Base-by-base conservation (phyloP, 2,113 vertebrate species). In the Tyto alba region DNA sequence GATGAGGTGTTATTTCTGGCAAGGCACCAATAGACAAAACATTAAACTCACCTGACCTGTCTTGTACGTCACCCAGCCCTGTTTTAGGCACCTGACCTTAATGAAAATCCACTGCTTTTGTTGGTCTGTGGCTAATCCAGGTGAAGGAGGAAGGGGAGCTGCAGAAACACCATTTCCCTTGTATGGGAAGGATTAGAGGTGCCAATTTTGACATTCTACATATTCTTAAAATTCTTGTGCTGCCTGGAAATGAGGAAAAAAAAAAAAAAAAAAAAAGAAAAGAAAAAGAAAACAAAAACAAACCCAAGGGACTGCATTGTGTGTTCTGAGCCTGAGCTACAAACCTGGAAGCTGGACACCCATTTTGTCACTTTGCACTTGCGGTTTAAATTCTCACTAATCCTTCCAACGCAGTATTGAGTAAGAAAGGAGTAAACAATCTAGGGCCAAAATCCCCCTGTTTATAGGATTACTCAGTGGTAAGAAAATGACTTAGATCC, bases 141-240 rank as follows among this genome's bases (percentile, higher is more conserved):
- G 40, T 36, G 78, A 78, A 84, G 45, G 32, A 90, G 73, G 62
- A 96, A 82, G 68, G 9, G 48, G 56, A 67, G 62, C 89, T 92
- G 73, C 84, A 93, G 89, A 91, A 96, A 89, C 45, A 86, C 48
- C 29, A 45, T 66, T 63, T 88, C 32, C 30, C 73, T 82, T 95
- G 55, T 62, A 74, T 77, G 76, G 86, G 71, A 94, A 93, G 95
- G 97, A 97, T 98, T 97, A 97, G 48, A 97, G 92, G 72, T 97
- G 88, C 43, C 87, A 96, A n/a, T 92, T 94, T 94, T 85, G 85
- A 93, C 86, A 95, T 95, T 78, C 66, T 89, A 88, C 20, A 25
- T 97, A 89, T 69, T 66, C 85, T 96, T 96, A 96, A 97, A 48
- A 95, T 98, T 95, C 96, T 93, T 97, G 47, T 50, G 64, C 88